Base-by-base conservation (phyloP, 2,113 vertebrate genomes). In the Thomomys bottae region DNA sequence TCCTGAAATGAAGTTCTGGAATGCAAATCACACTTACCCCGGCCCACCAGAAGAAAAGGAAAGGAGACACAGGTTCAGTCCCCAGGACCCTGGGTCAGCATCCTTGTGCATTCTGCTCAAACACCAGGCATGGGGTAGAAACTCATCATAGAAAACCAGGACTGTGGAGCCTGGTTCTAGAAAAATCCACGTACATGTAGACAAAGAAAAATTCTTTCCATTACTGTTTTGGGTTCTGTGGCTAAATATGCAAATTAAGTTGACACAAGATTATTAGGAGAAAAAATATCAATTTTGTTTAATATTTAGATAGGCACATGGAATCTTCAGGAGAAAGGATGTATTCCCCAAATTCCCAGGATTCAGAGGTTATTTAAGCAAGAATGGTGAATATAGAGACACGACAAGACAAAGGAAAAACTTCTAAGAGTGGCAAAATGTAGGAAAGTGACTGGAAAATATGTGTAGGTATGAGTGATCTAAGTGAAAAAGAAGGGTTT, bases 41-140 rank as follows among this genome's bases (percentile, higher is more conserved):
- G 24, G 30, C 42, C 76, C 26, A 36, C 42, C 34, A 15, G 8
- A 49, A 57, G 17, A 93, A 5, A 71, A n/a, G 1, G 30, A 24
- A 45, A 68, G 32, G n/a, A n/a, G n/a, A n/a, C n/a, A n/a, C n/a
- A n/a, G n/a, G n/a, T n/a, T n/a, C n/a, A n/a, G n/a, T n/a, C n/a
- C n/a, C n/a, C n/a, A 70, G 23, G 18, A 89, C 30, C 54, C 2
- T 5, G 14, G 67, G 8, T 15, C 8, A 12, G 36, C 23, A 17
- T 49, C 40, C 26, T 3, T 4, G 32, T 36, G 26, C 20, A 24
- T 14, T 40, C 38, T 80, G 63, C 66, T 9, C 9, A 26, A 57
- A 23, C 68, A 36, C 17, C 21, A 26, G 15, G 26, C 3, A 0
- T 7, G 2, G 9, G 30, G 1, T 26, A 0, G 9, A 36, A 26